Conservation (phyloP, 2,113 vertebrate species). For the Motacilla tschutschensis region DNA sequence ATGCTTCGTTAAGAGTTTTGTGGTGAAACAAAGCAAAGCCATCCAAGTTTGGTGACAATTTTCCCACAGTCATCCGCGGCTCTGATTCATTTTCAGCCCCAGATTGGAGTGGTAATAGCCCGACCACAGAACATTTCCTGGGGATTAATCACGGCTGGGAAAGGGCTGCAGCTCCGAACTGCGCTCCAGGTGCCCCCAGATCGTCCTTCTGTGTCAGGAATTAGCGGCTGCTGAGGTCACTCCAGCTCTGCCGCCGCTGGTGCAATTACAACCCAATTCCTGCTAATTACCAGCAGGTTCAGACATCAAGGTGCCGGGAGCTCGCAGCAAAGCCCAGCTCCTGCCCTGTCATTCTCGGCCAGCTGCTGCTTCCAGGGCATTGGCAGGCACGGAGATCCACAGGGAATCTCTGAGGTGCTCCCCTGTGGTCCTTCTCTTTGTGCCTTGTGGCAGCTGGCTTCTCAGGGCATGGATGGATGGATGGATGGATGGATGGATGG, state of each 20-base stretch:
- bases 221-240: background rate
- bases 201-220: background rate
- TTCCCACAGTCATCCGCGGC: constrained; percentile 41
- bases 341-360: background rate
- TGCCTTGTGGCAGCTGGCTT: background rate
- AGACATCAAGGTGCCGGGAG: background rate
- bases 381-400: fast-evolving
- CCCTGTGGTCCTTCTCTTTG: background rate
- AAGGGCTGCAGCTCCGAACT: background rate
- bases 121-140: constrained; percentile 60
- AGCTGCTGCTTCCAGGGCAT: background rate
- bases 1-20: constrained; percentile 28
- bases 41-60: constrained; percentile 53
- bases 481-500: background rate
- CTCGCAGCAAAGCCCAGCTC: background rate
- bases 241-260: background rate
- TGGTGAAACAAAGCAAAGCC: constrained; percentile 53
- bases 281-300: background rate
- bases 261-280: background rate
- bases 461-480: background rate
- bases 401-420: background rate
- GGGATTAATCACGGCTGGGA: constrained; percentile 51
- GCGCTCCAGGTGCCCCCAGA: constrained; percentile 28
- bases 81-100: constrained; percentile 39
- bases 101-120: constrained; percentile 36